Evolutionary conservation across 2,888 invertebrate genomes (phyloP).

Genomic region (Scrobipalpa costella): DNA sequence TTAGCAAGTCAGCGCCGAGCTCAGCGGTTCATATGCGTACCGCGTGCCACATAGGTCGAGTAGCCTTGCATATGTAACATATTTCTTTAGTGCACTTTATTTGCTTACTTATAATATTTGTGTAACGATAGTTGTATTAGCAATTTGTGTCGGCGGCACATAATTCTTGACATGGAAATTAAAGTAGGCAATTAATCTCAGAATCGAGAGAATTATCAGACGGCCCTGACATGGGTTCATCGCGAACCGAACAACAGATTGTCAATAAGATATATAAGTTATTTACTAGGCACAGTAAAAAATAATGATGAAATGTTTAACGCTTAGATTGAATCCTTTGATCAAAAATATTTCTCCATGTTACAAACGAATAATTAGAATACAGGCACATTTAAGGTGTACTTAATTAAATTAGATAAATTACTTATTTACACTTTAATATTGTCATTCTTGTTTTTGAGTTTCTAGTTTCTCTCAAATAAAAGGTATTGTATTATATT

Average conservation of each 20-base stretch:
- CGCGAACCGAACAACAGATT: slow-evolving; percentile 64
- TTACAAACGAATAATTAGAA: background rate
- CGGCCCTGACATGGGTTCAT: slow-evolving; percentile 74
- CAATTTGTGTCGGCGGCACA: slow-evolving; percentile 27
- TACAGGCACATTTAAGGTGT: background rate
- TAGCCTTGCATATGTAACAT: background rate
- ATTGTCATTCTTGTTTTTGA: too few species aligned
- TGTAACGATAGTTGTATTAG: slow-evolving; percentile 24
- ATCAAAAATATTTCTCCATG: background rate
- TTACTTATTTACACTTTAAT: too few species aligned
- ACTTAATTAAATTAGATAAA: too few species aligned
- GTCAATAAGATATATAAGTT: slow-evolving; percentile 61
- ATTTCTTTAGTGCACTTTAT: background rate
- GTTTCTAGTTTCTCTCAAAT: too few species aligned
- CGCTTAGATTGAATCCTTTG: background rate
- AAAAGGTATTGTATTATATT: too few species aligned
- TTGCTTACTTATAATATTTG: background rate
- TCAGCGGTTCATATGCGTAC: background rate
- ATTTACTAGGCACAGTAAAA: slow-evolving; percentile 38
- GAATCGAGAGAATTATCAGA: slow-evolving; percentile 58
- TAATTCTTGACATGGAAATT: slow-evolving; percentile 48
- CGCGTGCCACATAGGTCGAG: background rate
- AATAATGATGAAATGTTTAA: slow-evolving; percentile 41
- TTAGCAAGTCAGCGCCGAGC: background rate
- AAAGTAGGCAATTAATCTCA: slow-evolving; percentile 48